A percentile compares a stretch with the other conserved stretches of the same genome.
Conservation (phyloP, 2,888 invertebrate genomes). For the Eristalis pertinax region DNA sequence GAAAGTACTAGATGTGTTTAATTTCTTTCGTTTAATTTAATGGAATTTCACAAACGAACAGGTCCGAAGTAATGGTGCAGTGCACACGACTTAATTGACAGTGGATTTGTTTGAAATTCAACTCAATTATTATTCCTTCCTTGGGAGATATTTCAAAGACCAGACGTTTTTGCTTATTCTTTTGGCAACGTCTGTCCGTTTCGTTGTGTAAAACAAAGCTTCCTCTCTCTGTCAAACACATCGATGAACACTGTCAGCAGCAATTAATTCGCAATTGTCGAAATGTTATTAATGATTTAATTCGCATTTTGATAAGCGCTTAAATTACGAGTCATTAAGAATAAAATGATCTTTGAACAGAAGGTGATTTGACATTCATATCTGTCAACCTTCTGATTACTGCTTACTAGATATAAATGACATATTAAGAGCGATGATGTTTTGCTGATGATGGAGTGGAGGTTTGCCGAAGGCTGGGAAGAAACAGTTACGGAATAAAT, state of each 20-base stretch:
- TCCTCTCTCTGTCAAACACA: not conserved
- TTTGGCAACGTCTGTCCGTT: not conserved
- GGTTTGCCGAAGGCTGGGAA: not conserved
- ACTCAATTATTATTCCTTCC: not conserved
- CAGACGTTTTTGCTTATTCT: not conserved
- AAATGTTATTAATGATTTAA: not conserved
- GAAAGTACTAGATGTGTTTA: conserved; percentile 3
- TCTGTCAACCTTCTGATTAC: not conserved
- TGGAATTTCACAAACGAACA: conserved; percentile 10
- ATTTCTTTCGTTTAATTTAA: not conserved
- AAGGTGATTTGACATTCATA: not conserved
- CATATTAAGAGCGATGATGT: not conserved
- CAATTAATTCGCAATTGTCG: not conserved
- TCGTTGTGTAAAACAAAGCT: too few species aligned
- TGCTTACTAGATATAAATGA: not conserved
- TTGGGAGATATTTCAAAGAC: not conserved
- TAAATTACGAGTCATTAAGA: not conserved
- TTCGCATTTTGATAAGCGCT: not conserved
- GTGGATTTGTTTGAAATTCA: not conserved
- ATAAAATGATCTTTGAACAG: not conserved
- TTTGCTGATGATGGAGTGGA: not conserved
- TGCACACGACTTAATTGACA: not conserved
- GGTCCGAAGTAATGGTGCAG: not conserved
- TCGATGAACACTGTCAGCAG: not conserved
- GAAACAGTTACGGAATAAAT: too few species aligned